phyloP scores from a whole-genome alignment of 2,888 invertebrate genomes.

The Nebria brevicollis region DNA sequence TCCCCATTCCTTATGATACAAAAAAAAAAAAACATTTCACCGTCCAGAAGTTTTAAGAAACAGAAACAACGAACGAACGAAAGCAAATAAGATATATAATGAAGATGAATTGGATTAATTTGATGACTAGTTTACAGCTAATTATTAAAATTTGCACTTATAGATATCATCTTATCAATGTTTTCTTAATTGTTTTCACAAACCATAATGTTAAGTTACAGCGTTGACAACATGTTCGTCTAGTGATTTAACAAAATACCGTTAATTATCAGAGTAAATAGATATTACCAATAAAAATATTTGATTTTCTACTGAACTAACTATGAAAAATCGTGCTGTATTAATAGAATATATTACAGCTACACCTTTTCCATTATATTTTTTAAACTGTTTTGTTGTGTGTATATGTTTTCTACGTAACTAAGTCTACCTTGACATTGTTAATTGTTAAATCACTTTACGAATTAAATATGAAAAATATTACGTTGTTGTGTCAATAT shows the following conservation, averaged over 20 bases:
- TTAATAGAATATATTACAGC: too few species aligned
- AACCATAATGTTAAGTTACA: neutral
- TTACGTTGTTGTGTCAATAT: constrained; percentile 24
- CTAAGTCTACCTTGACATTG: neutral
- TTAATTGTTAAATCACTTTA: neutral
- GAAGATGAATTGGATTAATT: neutral
- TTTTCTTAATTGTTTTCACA: neutral
- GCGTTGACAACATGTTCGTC: neutral
- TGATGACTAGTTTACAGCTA: neutral
- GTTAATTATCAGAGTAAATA: too few species aligned
- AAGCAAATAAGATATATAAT: neutral
- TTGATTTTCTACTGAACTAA: neutral
- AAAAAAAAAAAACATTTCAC: constrained; percentile 7
- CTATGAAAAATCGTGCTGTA: too few species aligned
- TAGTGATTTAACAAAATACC: neutral
- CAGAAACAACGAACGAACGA: neutral
- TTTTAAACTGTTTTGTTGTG: too few species aligned
- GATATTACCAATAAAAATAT: neutral
- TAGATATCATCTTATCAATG: neutral
- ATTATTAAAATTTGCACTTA: neutral
- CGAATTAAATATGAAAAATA: constrained; percentile 17
- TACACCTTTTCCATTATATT: too few species aligned
- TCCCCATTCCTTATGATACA: constrained; percentile 16
- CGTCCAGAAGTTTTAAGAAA: constrained; percentile 25
- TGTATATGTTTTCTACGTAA: too few species aligned